Conservation (phyloP, 2,888 invertebrate genomes). For the Noctua fimbriata region DNA sequence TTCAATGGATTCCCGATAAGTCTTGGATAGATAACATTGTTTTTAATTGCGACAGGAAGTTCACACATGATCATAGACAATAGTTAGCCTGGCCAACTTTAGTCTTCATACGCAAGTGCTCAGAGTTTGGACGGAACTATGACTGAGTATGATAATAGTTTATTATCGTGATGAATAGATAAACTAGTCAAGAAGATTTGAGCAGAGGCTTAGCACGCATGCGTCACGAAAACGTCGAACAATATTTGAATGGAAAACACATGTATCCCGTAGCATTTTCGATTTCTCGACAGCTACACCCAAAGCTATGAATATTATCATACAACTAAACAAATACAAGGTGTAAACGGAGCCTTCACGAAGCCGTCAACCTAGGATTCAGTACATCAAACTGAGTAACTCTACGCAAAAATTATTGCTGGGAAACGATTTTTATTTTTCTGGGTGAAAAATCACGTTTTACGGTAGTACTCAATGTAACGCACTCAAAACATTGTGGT, state of each 20-base stretch:
- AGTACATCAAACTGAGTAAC: too few species aligned
- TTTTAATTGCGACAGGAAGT: not conserved
- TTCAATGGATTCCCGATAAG: not conserved
- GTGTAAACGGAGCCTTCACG: too few species aligned
- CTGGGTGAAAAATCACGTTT: too few species aligned
- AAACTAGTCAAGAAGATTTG: not conserved
- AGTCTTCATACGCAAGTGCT: slow-evolving; percentile 1
- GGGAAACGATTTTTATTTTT: too few species aligned
- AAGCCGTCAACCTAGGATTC: too few species aligned
- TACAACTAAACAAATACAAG: not conserved
- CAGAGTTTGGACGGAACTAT: not conserved
- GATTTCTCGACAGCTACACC: not conserved
- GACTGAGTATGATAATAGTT: not conserved
- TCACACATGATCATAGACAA: not conserved
- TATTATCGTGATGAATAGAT: not conserved
- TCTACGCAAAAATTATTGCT: too few species aligned
- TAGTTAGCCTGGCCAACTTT: not conserved
- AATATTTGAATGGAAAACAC: not conserved
- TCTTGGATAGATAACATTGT: slow-evolving; percentile 12
- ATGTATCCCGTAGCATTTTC: not conserved
- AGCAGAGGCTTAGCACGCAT: not conserved
- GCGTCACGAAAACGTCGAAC: not conserved
- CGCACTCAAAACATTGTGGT: too few species aligned
- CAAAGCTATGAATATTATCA: too few species aligned
- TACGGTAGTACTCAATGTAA: too few species aligned